phyloP scores from a whole-genome alignment of 2,113 vertebrate genomes.

The Catharus minimus region DNA sequence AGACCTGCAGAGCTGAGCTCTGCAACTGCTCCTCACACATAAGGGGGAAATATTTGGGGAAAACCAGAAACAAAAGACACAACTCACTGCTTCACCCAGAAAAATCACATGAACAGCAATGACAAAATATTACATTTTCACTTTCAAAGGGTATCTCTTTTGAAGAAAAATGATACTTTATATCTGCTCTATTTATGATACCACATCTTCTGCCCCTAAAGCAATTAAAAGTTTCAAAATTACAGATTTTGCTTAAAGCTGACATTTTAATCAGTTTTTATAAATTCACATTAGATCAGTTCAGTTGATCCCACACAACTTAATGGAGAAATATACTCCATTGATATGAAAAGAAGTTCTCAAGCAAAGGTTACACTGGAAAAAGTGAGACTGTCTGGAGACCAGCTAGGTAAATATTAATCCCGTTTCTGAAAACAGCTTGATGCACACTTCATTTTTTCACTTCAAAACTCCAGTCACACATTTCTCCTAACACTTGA shows the following conservation, averaged over 20 bases:
- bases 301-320: neutral
- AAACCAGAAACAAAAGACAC: neutral
- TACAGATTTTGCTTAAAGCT: neutral
- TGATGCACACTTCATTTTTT: neutral
- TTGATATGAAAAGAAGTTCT: neutral
- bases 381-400: neutral
- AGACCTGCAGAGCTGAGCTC: neutral
- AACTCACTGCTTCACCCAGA: neutral
- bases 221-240: neutral
- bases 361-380: neutral
- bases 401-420: slow-evolving; percentile 4
- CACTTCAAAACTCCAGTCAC: neutral
- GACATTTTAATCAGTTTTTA: neutral
- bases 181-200: neutral
- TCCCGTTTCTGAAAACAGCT: neutral
- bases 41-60: neutral
- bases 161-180: neutral
- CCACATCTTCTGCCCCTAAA: neutral
- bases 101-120: neutral
- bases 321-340: neutral
- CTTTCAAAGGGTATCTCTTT: neutral
- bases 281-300: neutral
- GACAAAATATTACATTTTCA: neutral
- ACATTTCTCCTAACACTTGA: neutral
- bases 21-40: neutral